Evolutionary conservation across 2,113 vertebrate genomes (phyloP).

Genomic region (Carassius gibelio): DNA sequence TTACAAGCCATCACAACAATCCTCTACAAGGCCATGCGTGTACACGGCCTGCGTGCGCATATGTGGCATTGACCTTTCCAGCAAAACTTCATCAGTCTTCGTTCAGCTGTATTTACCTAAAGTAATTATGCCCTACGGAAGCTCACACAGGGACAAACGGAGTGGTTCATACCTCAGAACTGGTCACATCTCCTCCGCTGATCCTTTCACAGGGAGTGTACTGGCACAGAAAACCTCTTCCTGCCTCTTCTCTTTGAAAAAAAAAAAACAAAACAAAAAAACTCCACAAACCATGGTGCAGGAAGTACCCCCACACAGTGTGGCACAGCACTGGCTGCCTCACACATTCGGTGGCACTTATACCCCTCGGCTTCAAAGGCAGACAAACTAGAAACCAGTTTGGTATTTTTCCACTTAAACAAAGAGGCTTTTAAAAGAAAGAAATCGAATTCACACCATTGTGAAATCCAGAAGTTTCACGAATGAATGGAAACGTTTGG

Average conservation of each 20-base stretch:
- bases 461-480: neutral
- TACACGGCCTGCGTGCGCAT: neutral
- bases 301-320: conserved; percentile 46
- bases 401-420: conserved; percentile 38
- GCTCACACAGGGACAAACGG: conserved; percentile 45
- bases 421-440: conserved; percentile 40
- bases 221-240: conserved; percentile 22
- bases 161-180: conserved; percentile 45
- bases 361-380: conserved; percentile 47
- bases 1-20: neutral
- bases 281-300: conserved; percentile 37
- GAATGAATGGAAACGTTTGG: neutral
- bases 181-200: conserved; percentile 49
- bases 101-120: conserved; percentile 29
- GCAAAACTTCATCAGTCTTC: conserved; percentile 26
- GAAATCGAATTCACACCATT: neutral
- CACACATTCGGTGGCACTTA: conserved; percentile 40
- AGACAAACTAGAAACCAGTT: neutral
- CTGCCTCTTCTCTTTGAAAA: neutral
- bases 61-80: conserved; percentile 11
- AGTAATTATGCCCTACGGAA: conserved; percentile 39
- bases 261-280: neutral
- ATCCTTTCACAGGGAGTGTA: conserved; percentile 26
- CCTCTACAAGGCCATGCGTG: conserved; percentile 5
- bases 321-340: conserved; percentile 42